These are phyloP conservation scores for Dinocampus coccinellae DNA, from an alignment of 2,888 invertebrate species.

Conservation along the genomic window DNA sequence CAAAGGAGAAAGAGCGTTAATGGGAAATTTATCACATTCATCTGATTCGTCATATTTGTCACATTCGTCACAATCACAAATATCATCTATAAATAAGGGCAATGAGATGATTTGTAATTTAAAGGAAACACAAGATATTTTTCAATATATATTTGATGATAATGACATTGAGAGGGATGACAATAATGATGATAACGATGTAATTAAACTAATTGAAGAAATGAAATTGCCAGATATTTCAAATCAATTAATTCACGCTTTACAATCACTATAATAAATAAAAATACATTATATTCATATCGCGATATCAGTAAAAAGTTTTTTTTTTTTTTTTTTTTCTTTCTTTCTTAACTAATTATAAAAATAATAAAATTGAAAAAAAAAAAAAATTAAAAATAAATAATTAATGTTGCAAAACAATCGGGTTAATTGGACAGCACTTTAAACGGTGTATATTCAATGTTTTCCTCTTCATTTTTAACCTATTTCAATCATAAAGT, in stretches of 20 bases:
- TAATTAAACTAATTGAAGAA: constrained; percentile 19
- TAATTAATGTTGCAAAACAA: not conserved
- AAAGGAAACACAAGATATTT: not conserved
- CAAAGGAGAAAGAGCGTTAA: constrained; percentile 7
- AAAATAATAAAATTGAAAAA: not conserved
- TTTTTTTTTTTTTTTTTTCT: not conserved
- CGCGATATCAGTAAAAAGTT: not conserved
- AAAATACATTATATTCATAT: not conserved
- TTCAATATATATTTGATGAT: not conserved
- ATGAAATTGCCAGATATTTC: constrained; percentile 28
- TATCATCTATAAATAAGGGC: not conserved
- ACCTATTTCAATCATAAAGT: constrained; percentile 5
- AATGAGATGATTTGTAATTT: not conserved
- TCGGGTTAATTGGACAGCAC: not conserved
- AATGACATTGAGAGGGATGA: not conserved
- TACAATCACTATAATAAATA: constrained; percentile 7
- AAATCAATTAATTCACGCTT: constrained; percentile 26
- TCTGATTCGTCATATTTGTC: no score
- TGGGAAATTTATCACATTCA: not conserved
- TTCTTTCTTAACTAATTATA: not conserved
- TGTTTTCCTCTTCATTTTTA: not conserved
- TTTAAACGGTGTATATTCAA: not conserved
- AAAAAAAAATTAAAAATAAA: not conserved
- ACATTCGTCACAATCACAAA: no score
- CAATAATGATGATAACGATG: not conserved